Base-by-base conservation (phyloP, 2,797 vertebrate genomes). In the Helicolenus hilgendorfi region DNA sequence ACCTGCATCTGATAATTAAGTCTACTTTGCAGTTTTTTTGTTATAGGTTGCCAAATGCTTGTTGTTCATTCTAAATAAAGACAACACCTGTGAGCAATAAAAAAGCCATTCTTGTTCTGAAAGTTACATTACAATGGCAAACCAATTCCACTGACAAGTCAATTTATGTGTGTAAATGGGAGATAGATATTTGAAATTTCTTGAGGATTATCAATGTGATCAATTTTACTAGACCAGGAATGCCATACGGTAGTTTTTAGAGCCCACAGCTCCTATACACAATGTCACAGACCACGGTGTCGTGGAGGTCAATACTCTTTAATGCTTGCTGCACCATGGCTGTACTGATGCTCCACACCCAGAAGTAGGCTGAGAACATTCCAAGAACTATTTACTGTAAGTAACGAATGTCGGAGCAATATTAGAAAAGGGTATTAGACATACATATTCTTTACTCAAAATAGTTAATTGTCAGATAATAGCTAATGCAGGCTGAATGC, bases 11-110 rank as follows among this genome's bases (percentile, higher is more conserved):
- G 58, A 75, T 64, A 18, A 22, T 70, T 38, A 35, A 22, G 62
- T 64, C 63, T 36, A 55, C 27, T 2, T 4, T 65, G 68, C 55
- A 72, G 29, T 65, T 85, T 72, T 72, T 49, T 20, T 4, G 27
- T 27, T 79, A 8, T 11, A 41, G 2, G 20, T 22, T 10, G 75
- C 33, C 18, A 69, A 26, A 22, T 2, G 5, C 36, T 55, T 53
- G 10, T 26, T 9, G 2, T 70, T 83, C 3, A 1, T 56, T 87
- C 72, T 80, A 68, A 75, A 91, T 55, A 84, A 81, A 72, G 68
- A 65, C n/a, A 71, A 33, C 36, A 84, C 13, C 65, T 79, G 77
- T 29, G 20, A 53, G 29, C 9, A 22, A 36, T 15, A 82, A 82
- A 59, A 60, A 2, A 4, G 20, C 26, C 67, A 62, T 38, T n/a